Evolutionary conservation across 1,140 invertebrate species (phyloP).

Genomic region (Drosophila sechellia): DNA sequence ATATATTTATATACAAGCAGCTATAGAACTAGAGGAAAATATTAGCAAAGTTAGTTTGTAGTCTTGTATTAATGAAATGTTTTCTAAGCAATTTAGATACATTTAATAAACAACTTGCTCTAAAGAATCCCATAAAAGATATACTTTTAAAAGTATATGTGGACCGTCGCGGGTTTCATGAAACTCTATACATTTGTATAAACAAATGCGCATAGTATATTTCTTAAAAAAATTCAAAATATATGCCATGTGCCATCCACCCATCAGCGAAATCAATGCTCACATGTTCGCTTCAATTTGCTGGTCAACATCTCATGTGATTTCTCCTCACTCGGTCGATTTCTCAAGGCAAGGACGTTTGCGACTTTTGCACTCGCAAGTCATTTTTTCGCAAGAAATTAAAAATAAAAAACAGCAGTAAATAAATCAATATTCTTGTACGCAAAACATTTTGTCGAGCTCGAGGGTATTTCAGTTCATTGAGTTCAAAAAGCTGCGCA

Average conservation of each 20-base stretch:
- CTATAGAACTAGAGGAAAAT: neutral
- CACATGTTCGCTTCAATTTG: constrained; percentile 41
- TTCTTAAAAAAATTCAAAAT: constrained; percentile 31
- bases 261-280: constrained; percentile 45
- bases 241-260: constrained; percentile 35
- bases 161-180: neutral
- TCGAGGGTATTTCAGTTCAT: constrained; percentile 59
- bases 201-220: constrained; percentile 30
- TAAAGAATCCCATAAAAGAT: neutral
- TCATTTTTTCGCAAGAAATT: constrained; percentile 13
- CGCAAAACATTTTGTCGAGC: constrained; percentile 23
- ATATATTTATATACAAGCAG: constrained; percentile 14
- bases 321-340: constrained; percentile 7
- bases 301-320: constrained; percentile 42
- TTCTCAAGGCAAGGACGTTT: constrained; percentile 61
- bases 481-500: constrained; percentile 38
- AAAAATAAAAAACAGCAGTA: constrained; percentile 22
- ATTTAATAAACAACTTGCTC: neutral
- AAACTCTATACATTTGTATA: constrained; percentile 51
- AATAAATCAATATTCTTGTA: constrained; percentile 54
- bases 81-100: neutral
- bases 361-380: constrained; percentile 61
- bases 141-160: constrained; percentile 25
- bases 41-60: neutral
- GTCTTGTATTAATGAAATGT: neutral